Evolutionary conservation across 2,113 vertebrate species (phyloP), one percentile per base, ranked within the genome.

Genomic region (Xiphophorus couchianus): DNA sequence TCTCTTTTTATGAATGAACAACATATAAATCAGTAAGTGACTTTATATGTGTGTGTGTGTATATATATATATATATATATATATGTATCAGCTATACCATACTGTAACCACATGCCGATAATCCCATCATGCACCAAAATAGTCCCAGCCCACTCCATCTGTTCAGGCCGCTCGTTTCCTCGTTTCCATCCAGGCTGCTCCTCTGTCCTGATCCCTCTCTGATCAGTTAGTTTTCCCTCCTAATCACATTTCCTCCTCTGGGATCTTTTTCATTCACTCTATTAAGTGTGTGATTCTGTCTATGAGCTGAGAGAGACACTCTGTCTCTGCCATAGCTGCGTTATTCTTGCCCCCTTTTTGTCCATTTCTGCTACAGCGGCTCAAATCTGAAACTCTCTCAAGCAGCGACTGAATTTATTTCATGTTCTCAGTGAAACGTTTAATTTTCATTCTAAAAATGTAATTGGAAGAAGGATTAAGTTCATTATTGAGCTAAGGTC

Each of bases 91-190:
- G 75, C 84, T 87, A 85, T 89, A 88, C 80, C 92, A 89, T 87
- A 88, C 84, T 91, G 88, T 92, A 87, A 83, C 69, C 86, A 77
- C 91, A 90, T 90, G 90, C 92, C 90, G 89, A 78, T 88, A 82
- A 86, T 85, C 88, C 78, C 87, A 87, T 83, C 73, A 86, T 87
- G 87, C 88, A 84, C 82, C 72, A 75, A 84, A 90, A 86, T 81
- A 88, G 84, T 79, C 74, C 87, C 85, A 87, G 82, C 91, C 85
- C 83, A 82, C 87, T 94, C 91, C 92, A 93, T 92, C 84, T 92
- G 87, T 88, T 91, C 84, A 71, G 87, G 73, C 83, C 83, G 83
- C 74, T 78, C 72, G 69, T 71, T 70, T 76, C 51, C 51, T 70
- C 71, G 67, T 78, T 64, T 62, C 82, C 71, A 58, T 72, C 74